Evolutionary conservation across 1,140 invertebrate genomes (phyloP), one percentile per base, ranked within the genome.

Genomic region (Eriocheir sinensis): DNA sequence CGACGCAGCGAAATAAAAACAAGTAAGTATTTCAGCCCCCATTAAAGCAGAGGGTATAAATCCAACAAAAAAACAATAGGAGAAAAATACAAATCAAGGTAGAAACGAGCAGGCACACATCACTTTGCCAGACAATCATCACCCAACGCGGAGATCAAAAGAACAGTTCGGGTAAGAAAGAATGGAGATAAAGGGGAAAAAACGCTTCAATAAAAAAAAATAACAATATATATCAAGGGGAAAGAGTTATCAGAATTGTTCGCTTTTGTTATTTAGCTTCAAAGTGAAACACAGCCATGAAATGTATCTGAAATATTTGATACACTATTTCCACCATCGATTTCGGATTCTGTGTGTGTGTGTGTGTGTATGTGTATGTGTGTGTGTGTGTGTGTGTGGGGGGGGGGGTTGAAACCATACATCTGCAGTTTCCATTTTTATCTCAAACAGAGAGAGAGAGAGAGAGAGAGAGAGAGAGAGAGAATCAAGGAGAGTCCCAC

Each of bases 251-350:
- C 27, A 72, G 60, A 72, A 72, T 72, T 72, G 60, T 72, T 72
- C 12, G 60, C 0, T n/a, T 72, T n/a, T 72, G 60, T n/a, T 72
- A 72, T 72, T 72, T n/a, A 72, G n/a, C 60, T 72, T 72, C 60
- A 72, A 72, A 72, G 60, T 72, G 60, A 72, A 72, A 72, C 21
- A 72, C 60, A n/a, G 12, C 60, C 60, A 72, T 72, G 60, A 72
- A 72, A 72, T 72, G 60, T 72, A n/a, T 72, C 60, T 72, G 60
- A 72, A 72, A n/a, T 72, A 72, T 72, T 72, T 72, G 60, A 72
- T 72, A 72, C 60, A n/a, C 60, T 72, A 72, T 72, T 72, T 72
- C 60, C 60, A n/a, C 0, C 21, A 72, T 72, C 60, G 60, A 72
- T 72, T 72, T 72, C 60, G 60, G 60, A 72, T 72, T 72, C 12